Base-by-base conservation (phyloP, 2,888 invertebrate genomes). In the Noctuana brunneofusca region DNA sequence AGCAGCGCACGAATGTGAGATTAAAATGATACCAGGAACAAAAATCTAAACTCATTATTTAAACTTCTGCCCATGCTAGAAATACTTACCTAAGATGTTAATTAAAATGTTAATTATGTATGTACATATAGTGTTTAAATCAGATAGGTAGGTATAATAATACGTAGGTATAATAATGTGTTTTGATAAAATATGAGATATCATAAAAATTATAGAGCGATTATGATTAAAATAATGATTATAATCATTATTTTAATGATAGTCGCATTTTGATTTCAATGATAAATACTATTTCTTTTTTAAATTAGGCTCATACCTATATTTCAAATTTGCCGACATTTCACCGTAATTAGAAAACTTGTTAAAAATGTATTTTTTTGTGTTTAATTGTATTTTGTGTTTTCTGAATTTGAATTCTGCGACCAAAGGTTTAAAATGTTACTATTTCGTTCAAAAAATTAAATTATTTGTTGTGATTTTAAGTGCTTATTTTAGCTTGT, bases 301-400 rank as follows among this genome's bases (percentile, higher is more conserved):
- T 22, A 20, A 12, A 22, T 48, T 22, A 48, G 48, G 22, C 46
- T 20, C 11, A 18, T n/a, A n/a, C n/a, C n/a, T 8, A 22, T 12
- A 48, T 16, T 48, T 48, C 22, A 48, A 46, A 46, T n/a, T 22
- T 22, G 48, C 22, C 22, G 48, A 43, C 41, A 43, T 22, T 48
- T n/a, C 5, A 1, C 16, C 22, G 9, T n/a, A 38, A 38, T 38
- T 48, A 12, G 22, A 22, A 43, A 11, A 12, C 4, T 43, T 43
- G 41, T 14, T 2, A 18, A n/a, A 43, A 43, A 43, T 43, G 41
- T 14, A 43, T 43, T 18, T 9, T 18, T 18, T n/a, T n/a, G n/a
- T 43, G 8, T 2, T 43, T 43, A 9, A 9, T 5, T 43, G 9
- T 41, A 16, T 41, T 41, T 16, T 41, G 0, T 8, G 16, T 8